These are phyloP conservation scores for Drosophila anomelani DNA, from an alignment of 2,888 invertebrate genomes.

Conservation along the genomic window DNA sequence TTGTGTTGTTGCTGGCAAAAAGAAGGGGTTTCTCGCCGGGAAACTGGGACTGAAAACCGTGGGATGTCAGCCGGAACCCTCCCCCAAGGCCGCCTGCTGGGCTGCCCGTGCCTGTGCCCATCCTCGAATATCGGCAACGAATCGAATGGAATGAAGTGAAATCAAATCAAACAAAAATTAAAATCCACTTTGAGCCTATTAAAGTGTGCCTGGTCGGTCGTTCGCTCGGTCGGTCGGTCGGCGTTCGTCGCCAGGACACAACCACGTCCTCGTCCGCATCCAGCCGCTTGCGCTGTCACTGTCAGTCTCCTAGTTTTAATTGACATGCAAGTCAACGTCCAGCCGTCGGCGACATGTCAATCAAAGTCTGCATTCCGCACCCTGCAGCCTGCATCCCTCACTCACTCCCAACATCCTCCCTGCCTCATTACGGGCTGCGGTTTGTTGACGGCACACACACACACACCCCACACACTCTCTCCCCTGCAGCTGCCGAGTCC, in stretches of 20 bases:
- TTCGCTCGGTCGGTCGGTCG: slow-evolving; percentile 13
- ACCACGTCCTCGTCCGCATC: slow-evolving; percentile 16
- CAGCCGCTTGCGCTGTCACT: slow-evolving; percentile 44
- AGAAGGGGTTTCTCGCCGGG: slow-evolving; percentile 27
- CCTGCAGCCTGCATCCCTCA: slow-evolving; percentile 3
- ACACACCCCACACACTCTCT: slow-evolving; percentile 8
- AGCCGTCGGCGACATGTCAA: slow-evolving; percentile 82
- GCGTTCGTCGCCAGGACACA: slow-evolving; percentile 22
- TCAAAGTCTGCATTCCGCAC: slow-evolving; percentile 67
- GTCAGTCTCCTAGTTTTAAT: slow-evolving; percentile 77
- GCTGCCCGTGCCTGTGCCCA: slow-evolving; percentile 35
- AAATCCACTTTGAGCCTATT: slow-evolving; percentile 84
- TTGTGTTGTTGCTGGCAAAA: slow-evolving; percentile 21
- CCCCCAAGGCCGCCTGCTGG: slow-evolving; percentile 62
- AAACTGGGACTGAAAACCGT: slow-evolving; percentile 18
- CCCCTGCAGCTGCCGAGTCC: slow-evolving; percentile 35
- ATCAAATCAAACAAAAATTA: slow-evolving; percentile 81
- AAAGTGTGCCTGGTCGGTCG: slow-evolving; percentile 67
- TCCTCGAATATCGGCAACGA: slow-evolving; percentile 58
- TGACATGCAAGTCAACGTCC: slow-evolving; percentile 84
- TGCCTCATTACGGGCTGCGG: slow-evolving; percentile 70
- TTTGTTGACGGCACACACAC: slow-evolving; percentile 69
- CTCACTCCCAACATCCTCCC: not conserved
- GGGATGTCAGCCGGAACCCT: slow-evolving; percentile 51
- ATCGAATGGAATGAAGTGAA: slow-evolving; percentile 69